Percentiles rank a stretch among this genome's conserved stretches.
These are phyloP conservation scores for Tribolium castaneum DNA, from an alignment of 1,140 invertebrate genomes.

Conservation along the genomic window DNA sequence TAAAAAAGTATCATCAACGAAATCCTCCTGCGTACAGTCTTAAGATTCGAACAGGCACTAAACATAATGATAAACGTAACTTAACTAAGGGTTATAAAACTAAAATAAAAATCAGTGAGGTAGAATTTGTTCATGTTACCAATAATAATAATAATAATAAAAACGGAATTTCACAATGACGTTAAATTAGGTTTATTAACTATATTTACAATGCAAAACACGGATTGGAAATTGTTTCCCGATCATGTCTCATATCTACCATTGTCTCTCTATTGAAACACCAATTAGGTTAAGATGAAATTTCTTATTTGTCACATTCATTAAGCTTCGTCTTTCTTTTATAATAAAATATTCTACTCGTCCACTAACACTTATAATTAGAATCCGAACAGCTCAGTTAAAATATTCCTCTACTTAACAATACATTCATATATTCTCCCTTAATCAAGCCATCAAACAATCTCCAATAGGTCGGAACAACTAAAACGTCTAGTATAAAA, in stretches of 20 bases:
- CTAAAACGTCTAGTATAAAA: conserved; percentile 51
- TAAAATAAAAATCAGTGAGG: conserved; percentile 52
- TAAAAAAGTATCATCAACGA: conserved; percentile 46
- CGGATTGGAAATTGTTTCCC: conserved; percentile 54
- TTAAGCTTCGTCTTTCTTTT: conserved; percentile 43
- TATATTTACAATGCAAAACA: conserved; percentile 50
- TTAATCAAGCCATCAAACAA: conserved; percentile 50
- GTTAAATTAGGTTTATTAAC: conserved; percentile 49
- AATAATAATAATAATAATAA: conserved; percentile 46
- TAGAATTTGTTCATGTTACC: conserved; percentile 55
- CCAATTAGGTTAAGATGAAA: conserved; percentile 48
- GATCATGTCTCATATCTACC: conserved; percentile 49
- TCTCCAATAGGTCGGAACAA: conserved; percentile 51
- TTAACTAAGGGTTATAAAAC: conserved; percentile 46
- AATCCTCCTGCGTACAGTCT: conserved; percentile 55
- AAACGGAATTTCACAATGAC: conserved; percentile 46
- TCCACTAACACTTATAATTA: conserved; percentile 57
- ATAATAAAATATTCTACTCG: conserved; percentile 55
- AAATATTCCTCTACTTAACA: conserved; percentile 55
- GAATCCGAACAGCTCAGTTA: conserved; percentile 40
- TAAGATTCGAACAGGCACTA: conserved; percentile 52
- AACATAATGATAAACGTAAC: conserved; percentile 44
- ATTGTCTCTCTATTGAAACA: conserved; percentile 51
- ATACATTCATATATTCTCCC: conserved; percentile 49
- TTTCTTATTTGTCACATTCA: conserved; percentile 46